phyloP scores from a whole-genome alignment of 2,797 vertebrate genomes.

The Schizopygopsis pylzovi region DNA sequence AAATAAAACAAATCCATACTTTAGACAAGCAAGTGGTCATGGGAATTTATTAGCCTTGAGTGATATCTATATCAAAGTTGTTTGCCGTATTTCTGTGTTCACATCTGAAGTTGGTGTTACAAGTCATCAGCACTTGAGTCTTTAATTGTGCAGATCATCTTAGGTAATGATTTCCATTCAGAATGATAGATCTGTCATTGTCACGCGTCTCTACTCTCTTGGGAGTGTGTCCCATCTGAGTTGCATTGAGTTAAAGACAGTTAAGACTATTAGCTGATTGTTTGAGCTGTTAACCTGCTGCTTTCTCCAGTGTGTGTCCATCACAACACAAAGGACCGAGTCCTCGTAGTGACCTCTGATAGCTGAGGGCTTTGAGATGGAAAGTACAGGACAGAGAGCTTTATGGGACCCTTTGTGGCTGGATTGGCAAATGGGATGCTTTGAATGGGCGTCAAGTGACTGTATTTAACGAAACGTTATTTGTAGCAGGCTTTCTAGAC shows the following conservation, averaged over 20 bases:
- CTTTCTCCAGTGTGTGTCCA: slow-evolving; percentile 35
- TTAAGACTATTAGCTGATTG: slow-evolving; percentile 39
- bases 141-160: slow-evolving; percentile 29
- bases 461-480: background rate
- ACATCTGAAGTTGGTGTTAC: slow-evolving; percentile 1
- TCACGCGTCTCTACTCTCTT: slow-evolving; percentile 24
- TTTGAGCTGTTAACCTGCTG: slow-evolving; percentile 43
- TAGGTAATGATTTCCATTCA: slow-evolving; percentile 42
- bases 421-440: background rate
- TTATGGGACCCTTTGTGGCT: slow-evolving; percentile 38
- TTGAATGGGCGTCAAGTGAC: background rate
- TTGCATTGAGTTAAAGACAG: slow-evolving; percentile 18
- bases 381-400: slow-evolving; percentile 23
- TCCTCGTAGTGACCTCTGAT: slow-evolving; percentile 1
- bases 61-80: background rate
- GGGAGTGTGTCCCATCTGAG: slow-evolving; percentile 22
- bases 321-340: slow-evolving; percentile 36
- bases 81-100: background rate
- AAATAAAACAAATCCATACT: background rate
- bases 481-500: background rate
- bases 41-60: background rate
- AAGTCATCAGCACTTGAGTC: background rate
- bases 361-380: slow-evolving; percentile 7
- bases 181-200: slow-evolving; percentile 39
- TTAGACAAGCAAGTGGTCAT: background rate